Base-by-base conservation (phyloP, 2,797 vertebrate genomes). In the Phalanger gymnotis region DNA sequence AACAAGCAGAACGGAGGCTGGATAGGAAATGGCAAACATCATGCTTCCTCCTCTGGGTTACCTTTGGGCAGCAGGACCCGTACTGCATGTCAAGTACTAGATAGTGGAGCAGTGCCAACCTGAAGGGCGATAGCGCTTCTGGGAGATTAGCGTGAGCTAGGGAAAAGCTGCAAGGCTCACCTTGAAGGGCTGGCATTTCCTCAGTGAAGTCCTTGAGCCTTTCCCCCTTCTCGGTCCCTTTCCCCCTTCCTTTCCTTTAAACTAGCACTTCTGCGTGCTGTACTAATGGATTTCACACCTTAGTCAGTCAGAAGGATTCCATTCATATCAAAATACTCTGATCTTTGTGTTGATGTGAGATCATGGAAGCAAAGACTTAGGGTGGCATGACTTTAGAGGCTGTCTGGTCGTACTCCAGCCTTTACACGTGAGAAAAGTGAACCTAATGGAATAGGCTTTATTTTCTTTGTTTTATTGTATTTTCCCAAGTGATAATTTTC, bases 11-110 rank as follows among this genome's bases (percentile, higher is more conserved):
- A 11, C 34, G 19, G 58, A 47, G n/a, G 27, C 25, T 53, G 91
- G 54, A 89, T 54, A n/a, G 95, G 92, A 94, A 94, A 66, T 47
- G 58, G 34, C 54, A 93, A 54, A 47, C 16, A 0, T 9, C 87
- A 94, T 58, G 31, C 54, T 53, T 73, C 22, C 52, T 55, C 89
- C 19, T 30, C 91, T 51, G 51, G 89, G 91, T 93, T 57, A 13
- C 66, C 53, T 96, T 93, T 90, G 96, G 66, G 96, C 94, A 55
- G 34, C 87, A 56, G 73, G 92, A 31, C 4, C 22, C 31, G 66
- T 34, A 55, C 53, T 51, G 14, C 56, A 11, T 54, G 30, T 51
- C n/a, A 53, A 87, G 57, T 3, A 27, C 5, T 54, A 19, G 34
- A 25, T 53, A 30, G 61, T 40, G 81, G 34, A 81, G 53, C 28